Percentiles rank a stretch among this genome's conserved stretches.
These are phyloP conservation scores for Isotomurus palustris DNA, from an alignment of 2,888 invertebrate species.

Conservation along the genomic window DNA sequence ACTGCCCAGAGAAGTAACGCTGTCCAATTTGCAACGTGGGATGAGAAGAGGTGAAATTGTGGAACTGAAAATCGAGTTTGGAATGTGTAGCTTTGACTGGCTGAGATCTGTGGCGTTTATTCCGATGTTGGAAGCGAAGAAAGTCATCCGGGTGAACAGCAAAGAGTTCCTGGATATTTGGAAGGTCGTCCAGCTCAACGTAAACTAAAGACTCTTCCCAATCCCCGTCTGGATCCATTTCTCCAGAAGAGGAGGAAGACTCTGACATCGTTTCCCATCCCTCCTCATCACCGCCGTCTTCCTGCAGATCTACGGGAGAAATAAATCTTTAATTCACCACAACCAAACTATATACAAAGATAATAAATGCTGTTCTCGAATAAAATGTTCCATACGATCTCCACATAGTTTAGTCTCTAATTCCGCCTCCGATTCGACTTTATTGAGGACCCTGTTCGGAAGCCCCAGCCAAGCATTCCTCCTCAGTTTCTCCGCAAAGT, in stretches of 20 bases:
- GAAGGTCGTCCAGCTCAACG: slow-evolving; percentile 43
- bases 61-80: slow-evolving; percentile 30
- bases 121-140: slow-evolving; percentile 9
- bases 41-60: slow-evolving; percentile 34
- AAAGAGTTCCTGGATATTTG: slow-evolving; percentile 36
- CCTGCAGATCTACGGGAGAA: too few species aligned
- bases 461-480: too few species aligned
- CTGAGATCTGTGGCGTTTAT: slow-evolving; percentile 8
- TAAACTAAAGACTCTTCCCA: slow-evolving; percentile 41
- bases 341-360: too few species aligned
- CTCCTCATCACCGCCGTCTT: too few species aligned
- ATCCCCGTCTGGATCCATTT: slow-evolving; percentile 25
- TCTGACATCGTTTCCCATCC: slow-evolving; percentile 32
- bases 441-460: too few species aligned
- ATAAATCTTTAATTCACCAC: too few species aligned
- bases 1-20: slow-evolving; percentile 32
- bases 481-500: too few species aligned
- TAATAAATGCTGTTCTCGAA: too few species aligned
- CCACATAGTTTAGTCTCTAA: too few species aligned
- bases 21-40: slow-evolving; percentile 37
- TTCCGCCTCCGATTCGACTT: too few species aligned
- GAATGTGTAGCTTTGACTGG: slow-evolving; percentile 20
- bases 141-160: slow-evolving; percentile 36
- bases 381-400: too few species aligned
- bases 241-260: too few species aligned